phyloP scores from a whole-genome alignment of 2,797 vertebrate genomes.

The Oryzias sinensis region DNA sequence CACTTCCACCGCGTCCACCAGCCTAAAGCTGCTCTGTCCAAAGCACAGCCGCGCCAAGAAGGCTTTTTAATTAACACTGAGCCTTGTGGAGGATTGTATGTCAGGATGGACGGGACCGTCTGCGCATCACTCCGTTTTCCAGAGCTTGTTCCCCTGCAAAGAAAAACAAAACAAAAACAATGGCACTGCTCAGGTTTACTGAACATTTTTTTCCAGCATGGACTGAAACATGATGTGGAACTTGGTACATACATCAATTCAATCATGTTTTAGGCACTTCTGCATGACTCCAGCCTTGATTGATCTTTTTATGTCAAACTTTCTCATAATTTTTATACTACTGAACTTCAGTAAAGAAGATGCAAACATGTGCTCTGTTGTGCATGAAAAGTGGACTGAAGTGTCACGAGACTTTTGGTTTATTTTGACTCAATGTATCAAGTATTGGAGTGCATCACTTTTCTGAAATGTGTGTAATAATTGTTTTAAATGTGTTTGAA shows the following conservation, averaged over 20 bases:
- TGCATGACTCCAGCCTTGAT: slow-evolving; percentile 22
- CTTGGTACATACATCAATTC: background rate
- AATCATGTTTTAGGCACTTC: slow-evolving; percentile 2
- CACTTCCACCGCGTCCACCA: slow-evolving; percentile 40
- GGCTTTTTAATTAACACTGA: slow-evolving; percentile 77
- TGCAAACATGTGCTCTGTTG: slow-evolving; percentile 66
- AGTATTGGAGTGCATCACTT: slow-evolving; percentile 53
- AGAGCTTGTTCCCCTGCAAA: slow-evolving; percentile 21
- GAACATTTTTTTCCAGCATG: slow-evolving; percentile 3
- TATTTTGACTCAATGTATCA: slow-evolving; percentile 60
- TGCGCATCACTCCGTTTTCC: slow-evolving; percentile 35
- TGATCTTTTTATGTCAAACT: slow-evolving; percentile 26
- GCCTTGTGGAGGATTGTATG: slow-evolving; percentile 75
- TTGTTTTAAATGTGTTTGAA: slow-evolving; percentile 44
- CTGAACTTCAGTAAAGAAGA: slow-evolving; percentile 78
- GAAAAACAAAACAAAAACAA: slow-evolving; percentile 10
- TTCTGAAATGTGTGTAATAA: slow-evolving; percentile 34
- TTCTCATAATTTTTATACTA: slow-evolving; percentile 77
- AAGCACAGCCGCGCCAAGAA: slow-evolving; percentile 53
- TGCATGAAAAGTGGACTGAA: slow-evolving; percentile 59
- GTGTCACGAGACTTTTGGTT: slow-evolving; percentile 55
- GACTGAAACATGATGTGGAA: slow-evolving; percentile 7
- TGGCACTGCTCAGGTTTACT: slow-evolving; percentile 64
- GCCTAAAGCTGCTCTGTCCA: slow-evolving; percentile 45
- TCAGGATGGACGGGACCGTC: slow-evolving; percentile 64